These are phyloP conservation scores for Sebastes nivosus DNA, from an alignment of 2,797 vertebrate genomes.

Conservation along the genomic window DNA sequence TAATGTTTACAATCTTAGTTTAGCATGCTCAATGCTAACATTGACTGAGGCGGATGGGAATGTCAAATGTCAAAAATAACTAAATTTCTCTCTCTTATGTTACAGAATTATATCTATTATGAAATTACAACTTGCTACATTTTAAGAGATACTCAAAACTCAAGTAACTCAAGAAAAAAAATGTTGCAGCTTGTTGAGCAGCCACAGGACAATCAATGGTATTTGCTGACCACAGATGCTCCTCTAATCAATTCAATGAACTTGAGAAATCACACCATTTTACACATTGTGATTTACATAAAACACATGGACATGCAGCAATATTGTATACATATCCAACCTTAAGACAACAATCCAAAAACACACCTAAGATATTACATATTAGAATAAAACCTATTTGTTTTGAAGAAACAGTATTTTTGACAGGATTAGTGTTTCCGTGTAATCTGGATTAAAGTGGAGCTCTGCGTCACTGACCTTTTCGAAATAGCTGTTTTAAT, in stretches of 20 bases:
- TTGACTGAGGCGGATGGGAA: no score
- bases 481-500: slow-evolving; percentile 75
- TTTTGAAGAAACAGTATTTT: slow-evolving; percentile 70
- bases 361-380: not conserved
- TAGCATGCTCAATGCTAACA: no score
- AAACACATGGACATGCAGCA: not conserved
- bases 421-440: slow-evolving; percentile 71
- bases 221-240: slow-evolving; percentile 60
- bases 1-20: no score
- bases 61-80: no score
- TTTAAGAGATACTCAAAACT: no score
- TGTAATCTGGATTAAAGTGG: slow-evolving; percentile 82
- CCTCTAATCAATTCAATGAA: slow-evolving; percentile 54
- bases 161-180: no score
- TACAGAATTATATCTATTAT: no score
- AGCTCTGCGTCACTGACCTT: slow-evolving; percentile 75
- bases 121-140: no score
- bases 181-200: not conserved
- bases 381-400: slow-evolving; percentile 35
- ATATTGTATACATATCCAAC: not conserved
- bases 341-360: not conserved
- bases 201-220: slow-evolving; percentile 50
- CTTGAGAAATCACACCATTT: not conserved
- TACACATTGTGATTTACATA: not conserved
- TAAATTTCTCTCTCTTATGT: no score